Conservation (phyloP, 2,888 invertebrate genomes). For the Tetrapedia diversipes region DNA sequence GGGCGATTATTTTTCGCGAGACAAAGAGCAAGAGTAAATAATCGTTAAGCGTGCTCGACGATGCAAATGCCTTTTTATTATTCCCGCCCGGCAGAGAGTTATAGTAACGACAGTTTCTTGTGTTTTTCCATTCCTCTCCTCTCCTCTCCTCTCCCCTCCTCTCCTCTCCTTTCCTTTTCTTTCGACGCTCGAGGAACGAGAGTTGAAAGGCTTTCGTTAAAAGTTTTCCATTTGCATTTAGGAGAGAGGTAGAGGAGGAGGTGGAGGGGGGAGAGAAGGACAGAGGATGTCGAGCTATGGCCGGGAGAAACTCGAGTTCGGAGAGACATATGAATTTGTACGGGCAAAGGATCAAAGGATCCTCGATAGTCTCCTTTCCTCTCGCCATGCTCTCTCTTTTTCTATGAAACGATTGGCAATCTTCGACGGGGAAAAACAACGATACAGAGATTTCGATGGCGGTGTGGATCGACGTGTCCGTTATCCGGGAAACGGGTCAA, state of each 20-base stretch:
- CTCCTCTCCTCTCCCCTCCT: background rate
- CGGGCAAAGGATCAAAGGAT: conserved; percentile 18
- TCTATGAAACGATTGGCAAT: conserved; percentile 25
- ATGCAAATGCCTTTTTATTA: conserved; percentile 64
- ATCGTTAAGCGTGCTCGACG: conserved; percentile 55
- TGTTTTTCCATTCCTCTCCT: too few relatives aligned
- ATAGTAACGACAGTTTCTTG: conserved; percentile 30
- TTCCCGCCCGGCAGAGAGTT: conserved; percentile 43
- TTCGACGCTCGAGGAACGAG: background rate
- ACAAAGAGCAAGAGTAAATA: conserved; percentile 49
- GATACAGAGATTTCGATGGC: background rate
- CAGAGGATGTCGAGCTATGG: background rate
- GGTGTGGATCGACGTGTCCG: background rate
- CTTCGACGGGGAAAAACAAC: conserved; percentile 1
- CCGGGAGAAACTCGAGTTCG: background rate
- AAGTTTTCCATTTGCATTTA: conserved; percentile 52
- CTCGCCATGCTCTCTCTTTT: too few relatives aligned
- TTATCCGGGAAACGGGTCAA: background rate
- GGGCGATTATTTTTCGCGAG: conserved; percentile 28
- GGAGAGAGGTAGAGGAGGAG: too few relatives aligned
- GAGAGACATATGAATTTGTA: conserved; percentile 13
- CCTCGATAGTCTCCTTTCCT: too few relatives aligned
- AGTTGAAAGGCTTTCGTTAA: conserved; percentile 36
- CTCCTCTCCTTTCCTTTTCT: background rate
- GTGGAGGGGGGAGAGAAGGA: background rate